Base-by-base conservation (phyloP, 2,113 vertebrate genomes). In the Limnothrissa miodon region DNA sequence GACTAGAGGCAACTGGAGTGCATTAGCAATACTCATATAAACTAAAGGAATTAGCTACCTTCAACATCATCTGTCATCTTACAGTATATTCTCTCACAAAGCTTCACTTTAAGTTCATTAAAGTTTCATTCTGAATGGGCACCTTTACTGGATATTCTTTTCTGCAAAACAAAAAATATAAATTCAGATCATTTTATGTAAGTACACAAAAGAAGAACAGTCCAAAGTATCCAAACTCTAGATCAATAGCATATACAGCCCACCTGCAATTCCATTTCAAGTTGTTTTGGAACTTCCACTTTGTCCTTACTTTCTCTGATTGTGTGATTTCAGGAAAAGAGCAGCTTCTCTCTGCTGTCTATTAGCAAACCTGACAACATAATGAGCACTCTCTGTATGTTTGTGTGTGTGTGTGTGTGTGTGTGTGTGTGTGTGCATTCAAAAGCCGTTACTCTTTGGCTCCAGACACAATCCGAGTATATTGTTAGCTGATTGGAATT, bases 401-500 rank as follows among this genome's bases (percentile, higher is more conserved):
- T 8, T 74, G 66, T 39, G 45, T 48, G 66, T 36, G 62, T 70
- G 62, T 70, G 62, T 70, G 62, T 70, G 25, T 70, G 29, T 36
- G 62, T 39, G 8, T 66, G 59, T 66, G 59, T 29, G 59, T 66
- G n/a, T 66, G n/a, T 92, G 93, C 92, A 95, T 95, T 87, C 95
- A 95, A 97, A 97, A 95, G 90, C 79, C 94, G 96, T 95, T 96
- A 95, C 95, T 94, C 92, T 90, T 91, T 93, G 91, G 90, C 94
- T 91, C 92, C 91, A 91, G 94, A 93, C 92, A 91, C 96, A 95
- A 96, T 96, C 94, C 92, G 93, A 94, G 92, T 96, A 95, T 96
- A 96, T 96, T 95, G 96, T 97, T 95, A 94, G 96, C 94, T 95
- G 95, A 96, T 97, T 96, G 96, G 97, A 96, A 96, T 93, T 96